phyloP scores from a whole-genome alignment of 2,888 invertebrate genomes.

The Rugalucina vietnamica region DNA sequence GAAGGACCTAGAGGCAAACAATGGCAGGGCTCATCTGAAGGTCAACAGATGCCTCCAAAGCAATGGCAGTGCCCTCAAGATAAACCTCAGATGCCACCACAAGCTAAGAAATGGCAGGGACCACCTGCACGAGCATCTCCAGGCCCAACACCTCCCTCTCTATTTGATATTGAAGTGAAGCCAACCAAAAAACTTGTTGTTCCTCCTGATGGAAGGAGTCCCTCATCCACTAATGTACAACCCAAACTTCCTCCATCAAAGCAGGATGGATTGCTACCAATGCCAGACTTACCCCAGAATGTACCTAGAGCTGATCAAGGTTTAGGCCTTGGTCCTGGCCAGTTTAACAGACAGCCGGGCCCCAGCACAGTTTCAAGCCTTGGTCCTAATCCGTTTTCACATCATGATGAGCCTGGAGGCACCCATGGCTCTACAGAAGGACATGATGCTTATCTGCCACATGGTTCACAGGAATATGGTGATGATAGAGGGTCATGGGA shows the following conservation, averaged over 20 bases:
- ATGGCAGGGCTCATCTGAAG: too few relatives aligned
- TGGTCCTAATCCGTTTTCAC: slow-evolving; percentile 1
- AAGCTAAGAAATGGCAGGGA: slow-evolving; percentile 30
- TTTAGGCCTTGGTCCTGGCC: neutral
- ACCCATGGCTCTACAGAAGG: neutral
- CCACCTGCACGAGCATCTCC: slow-evolving; percentile 34
- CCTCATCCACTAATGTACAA: neutral
- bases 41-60: too few relatives aligned
- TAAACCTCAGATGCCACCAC: neutral
- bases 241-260: slow-evolving; percentile 15
- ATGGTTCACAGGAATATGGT: neutral
- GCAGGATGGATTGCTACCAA: slow-evolving; percentile 10
- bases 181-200: slow-evolving; percentile 16
- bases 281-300: neutral
- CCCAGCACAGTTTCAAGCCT: slow-evolving; percentile 10
- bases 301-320: neutral
- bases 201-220: neutral
- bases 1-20: too few relatives aligned
- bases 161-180: neutral
- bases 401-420: neutral
- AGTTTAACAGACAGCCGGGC: too few relatives aligned
- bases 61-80: neutral
- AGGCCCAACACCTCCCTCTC: slow-evolving; percentile 19
- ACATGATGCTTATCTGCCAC: neutral
- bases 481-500: slow-evolving; percentile 10